These are phyloP conservation scores for Patella depressa DNA, from an alignment of 2,888 invertebrate genomes.

Conservation along the genomic window DNA sequence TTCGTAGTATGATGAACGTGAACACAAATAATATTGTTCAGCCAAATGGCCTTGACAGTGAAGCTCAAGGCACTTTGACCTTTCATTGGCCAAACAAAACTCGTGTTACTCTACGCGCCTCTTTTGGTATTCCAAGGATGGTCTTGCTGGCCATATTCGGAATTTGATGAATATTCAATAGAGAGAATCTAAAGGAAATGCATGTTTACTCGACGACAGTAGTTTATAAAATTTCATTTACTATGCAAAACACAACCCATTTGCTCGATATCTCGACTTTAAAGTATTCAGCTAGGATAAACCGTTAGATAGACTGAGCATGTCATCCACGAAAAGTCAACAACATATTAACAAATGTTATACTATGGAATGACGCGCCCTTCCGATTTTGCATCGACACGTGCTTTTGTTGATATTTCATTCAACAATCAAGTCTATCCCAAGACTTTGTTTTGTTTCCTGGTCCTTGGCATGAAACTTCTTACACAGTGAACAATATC, in stretches of 20 bases:
- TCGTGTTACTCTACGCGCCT: conserved; percentile 14
- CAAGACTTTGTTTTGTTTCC: not conserved
- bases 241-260: no score
- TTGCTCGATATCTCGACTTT: no score
- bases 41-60: conserved; percentile 14
- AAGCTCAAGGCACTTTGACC: conserved; percentile 8
- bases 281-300: no score
- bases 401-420: conserved; percentile 16
- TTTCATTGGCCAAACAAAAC: conserved; percentile 19
- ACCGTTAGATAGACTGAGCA: no score
- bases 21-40: not conserved
- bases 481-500: no score
- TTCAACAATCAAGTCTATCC: conserved; percentile 1
- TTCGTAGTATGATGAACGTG: not conserved
- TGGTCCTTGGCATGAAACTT: not conserved
- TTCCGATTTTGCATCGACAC: not conserved
- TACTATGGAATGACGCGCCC: not conserved
- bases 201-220: not conserved
- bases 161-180: conserved; percentile 21
- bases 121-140: conserved; percentile 27
- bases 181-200: conserved; percentile 16
- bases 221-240: no score
- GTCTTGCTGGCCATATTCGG: conserved; percentile 27
- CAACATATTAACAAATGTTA: no score
- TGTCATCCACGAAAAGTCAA: no score